Evolutionary conservation across 2,113 vertebrate species (phyloP).

Genomic region (Lampris incognitus): DNA sequence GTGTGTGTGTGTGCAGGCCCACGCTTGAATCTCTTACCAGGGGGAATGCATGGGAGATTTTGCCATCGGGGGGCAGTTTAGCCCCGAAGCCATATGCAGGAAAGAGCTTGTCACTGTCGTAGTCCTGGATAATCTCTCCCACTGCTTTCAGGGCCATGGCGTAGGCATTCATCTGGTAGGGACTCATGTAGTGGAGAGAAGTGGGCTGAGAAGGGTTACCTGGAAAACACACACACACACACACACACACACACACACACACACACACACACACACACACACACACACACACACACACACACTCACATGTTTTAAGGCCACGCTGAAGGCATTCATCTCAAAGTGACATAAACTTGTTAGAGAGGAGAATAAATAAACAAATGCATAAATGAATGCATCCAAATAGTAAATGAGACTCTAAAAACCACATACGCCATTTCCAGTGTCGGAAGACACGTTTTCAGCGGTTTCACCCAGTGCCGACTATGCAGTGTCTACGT

Average conservation of each 20-base stretch:
- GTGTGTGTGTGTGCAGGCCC: background rate
- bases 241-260: background rate
- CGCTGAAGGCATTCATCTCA: too few species aligned
- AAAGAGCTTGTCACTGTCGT: conserved; percentile 98
- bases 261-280: too few species aligned
- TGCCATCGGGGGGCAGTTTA: conserved; percentile 96
- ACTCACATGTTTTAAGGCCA: too few species aligned
- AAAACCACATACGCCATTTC: too few species aligned
- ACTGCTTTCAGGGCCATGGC: conserved; percentile 98
- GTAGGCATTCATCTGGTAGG: conserved; percentile 98
- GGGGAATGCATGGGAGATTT: conserved; percentile 96
- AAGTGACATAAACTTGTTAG: too few species aligned
- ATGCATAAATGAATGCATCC: too few species aligned
- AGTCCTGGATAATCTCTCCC: conserved; percentile 98
- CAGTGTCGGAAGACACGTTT: too few species aligned
- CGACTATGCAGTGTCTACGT: too few species aligned
- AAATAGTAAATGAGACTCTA: too few species aligned
- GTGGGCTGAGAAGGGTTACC: conserved; percentile 96
- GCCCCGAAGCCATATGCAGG: conserved; percentile 97
- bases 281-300: too few species aligned
- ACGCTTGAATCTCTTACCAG: conserved; percentile 82
- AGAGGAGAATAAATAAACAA: too few species aligned
- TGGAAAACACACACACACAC: conserved; percentile 62
- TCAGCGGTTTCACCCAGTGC: too few species aligned
- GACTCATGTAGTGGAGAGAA: conserved; percentile 96